These are phyloP conservation scores for Nymphalis c-album DNA, from an alignment of 2,888 invertebrate genomes.

Conservation along the genomic window DNA sequence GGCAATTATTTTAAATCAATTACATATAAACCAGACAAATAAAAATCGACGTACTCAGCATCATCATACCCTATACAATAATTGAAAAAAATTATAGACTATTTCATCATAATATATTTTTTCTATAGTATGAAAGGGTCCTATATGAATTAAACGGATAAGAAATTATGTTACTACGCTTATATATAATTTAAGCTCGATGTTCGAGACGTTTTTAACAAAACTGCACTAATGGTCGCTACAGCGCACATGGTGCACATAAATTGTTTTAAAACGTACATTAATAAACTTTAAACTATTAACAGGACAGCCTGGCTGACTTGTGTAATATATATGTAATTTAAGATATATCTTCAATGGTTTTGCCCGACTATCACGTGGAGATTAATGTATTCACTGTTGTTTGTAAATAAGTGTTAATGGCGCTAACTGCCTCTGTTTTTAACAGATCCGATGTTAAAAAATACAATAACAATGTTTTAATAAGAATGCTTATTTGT, in stretches of 20 bases:
- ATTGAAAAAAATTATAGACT: too few species aligned
- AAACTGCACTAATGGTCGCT: slow-evolving; percentile 24
- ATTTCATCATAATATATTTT: too few species aligned
- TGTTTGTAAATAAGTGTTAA: neutral
- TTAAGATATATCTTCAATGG: neutral
- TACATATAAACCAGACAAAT: too few species aligned
- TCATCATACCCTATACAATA: too few species aligned
- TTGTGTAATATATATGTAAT: neutral
- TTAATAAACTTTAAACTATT: slow-evolving; percentile 63
- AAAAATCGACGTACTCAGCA: too few species aligned
- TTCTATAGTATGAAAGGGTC: too few species aligned
- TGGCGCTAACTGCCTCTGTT: neutral
- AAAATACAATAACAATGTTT: too few species aligned
- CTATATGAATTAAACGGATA: slow-evolving; percentile 3
- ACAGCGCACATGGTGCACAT: slow-evolving; percentile 60
- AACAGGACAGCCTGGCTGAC: slow-evolving; percentile 46
- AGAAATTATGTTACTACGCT: slow-evolving; percentile 2
- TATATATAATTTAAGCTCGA: slow-evolving; percentile 13
- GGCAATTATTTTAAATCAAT: too few species aligned
- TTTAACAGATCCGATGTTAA: neutral
- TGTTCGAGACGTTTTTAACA: slow-evolving; percentile 18
- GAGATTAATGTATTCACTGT: too few species aligned
- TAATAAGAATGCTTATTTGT: too few species aligned
- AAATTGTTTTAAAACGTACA: slow-evolving; percentile 72
- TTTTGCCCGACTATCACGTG: neutral